Evolutionary conservation across 2,113 vertebrate species (phyloP).

Genomic region (Gulo gulo): DNA sequence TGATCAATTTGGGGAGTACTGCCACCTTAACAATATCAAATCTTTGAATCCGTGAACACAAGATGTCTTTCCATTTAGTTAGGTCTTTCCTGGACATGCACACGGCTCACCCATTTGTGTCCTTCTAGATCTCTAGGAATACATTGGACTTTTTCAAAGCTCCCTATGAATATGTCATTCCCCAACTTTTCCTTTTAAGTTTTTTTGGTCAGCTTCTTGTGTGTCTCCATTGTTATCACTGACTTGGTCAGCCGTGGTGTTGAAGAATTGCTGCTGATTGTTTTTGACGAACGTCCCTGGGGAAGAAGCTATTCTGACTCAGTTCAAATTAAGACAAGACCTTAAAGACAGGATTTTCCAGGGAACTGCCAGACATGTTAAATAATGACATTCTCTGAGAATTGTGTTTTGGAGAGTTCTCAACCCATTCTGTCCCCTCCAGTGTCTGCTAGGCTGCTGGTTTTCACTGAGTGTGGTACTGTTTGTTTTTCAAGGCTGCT

Average conservation of each 20-base stretch:
- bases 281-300: background rate
- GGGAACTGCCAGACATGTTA: background rate
- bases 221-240: background rate
- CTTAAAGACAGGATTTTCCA: background rate
- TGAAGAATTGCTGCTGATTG: background rate
- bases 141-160: background rate
- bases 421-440: too few species aligned
- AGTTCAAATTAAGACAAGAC: background rate
- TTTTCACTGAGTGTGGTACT: background rate
- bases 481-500: background rate
- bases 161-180: background rate
- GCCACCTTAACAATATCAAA: background rate
- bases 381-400: background rate
- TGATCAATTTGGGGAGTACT: background rate
- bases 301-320: slow-evolving; percentile 14
- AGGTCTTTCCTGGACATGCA: background rate
- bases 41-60: background rate
- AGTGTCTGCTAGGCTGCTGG: background rate
- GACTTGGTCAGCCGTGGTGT: background rate
- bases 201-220: background rate
- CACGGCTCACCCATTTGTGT: background rate
- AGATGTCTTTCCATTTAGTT: background rate
- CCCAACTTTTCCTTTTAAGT: background rate
- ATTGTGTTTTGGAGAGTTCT: background rate
- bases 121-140: background rate